Percentiles rank a stretch among this genome's conserved stretches.
These are phyloP conservation scores for Lithophane ornitopus DNA, from an alignment of 2,888 invertebrate genomes.

Conservation along the genomic window DNA sequence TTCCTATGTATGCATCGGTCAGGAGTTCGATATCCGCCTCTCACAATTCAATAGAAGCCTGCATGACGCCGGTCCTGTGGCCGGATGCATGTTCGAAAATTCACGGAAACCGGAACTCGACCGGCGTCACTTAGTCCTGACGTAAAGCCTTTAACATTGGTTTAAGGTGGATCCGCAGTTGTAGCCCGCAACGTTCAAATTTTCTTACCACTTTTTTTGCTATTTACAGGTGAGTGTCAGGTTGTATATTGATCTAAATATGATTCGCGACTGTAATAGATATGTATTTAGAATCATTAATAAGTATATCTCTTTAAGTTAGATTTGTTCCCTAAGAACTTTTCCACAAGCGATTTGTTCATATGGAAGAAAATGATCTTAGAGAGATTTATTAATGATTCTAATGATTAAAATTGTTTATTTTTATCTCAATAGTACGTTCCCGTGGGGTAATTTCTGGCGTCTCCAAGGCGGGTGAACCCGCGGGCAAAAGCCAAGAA, in stretches of 20 bases:
- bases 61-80: conserved; percentile 13
- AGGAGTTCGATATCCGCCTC: conserved; percentile 21
- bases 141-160: conserved; percentile 9
- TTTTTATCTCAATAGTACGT: not conserved
- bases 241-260: no score
- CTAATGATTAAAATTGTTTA: no score
- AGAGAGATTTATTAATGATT: no score
- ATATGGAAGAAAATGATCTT: no score
- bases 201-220: no score
- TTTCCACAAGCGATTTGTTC: no score
- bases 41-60: conserved; percentile 1
- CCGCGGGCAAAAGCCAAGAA: not conserved
- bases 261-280: no score
- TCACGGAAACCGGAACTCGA: not conserved
- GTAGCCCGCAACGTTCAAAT: no score
- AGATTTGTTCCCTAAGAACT: no score
- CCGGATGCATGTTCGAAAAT: conserved; percentile 12
- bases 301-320: no score
- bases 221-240: no score
- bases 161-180: not conserved
- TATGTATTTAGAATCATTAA: no score
- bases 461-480: not conserved
- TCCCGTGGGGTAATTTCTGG: not conserved
- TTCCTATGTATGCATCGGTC: not conserved
- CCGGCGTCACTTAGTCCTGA: conserved; percentile 30